A percentile compares a stretch with the other conserved stretches of the same genome.
phyloP scores from a whole-genome alignment of 2,888 invertebrate genomes.

The Dolichomitus sp. region DNA sequence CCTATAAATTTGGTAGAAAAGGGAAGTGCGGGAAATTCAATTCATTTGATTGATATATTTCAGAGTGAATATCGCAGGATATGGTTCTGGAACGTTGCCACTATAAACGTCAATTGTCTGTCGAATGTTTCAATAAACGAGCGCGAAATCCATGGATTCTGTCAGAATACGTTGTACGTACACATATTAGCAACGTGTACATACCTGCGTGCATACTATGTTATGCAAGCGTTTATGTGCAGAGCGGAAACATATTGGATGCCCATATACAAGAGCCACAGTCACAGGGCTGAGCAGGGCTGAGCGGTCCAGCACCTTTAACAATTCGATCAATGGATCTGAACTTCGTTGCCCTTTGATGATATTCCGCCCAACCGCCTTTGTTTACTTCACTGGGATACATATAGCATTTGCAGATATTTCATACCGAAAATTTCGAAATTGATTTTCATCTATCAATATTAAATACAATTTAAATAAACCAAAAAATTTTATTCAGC shows the following conservation, averaged over 20 bases:
- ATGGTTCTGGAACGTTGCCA: slow-evolving; percentile 43
- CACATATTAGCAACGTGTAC: slow-evolving; percentile 28
- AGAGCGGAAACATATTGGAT: slow-evolving; percentile 8
- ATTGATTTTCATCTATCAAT: neutral
- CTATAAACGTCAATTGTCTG: slow-evolving; percentile 70
- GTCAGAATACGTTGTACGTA: slow-evolving; percentile 28
- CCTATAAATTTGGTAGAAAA: neutral
- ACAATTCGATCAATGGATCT: slow-evolving; percentile 61
- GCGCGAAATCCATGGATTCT: slow-evolving; percentile 44
- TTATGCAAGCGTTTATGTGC: slow-evolving; percentile 36
- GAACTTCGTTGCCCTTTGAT: slow-evolving; percentile 51
- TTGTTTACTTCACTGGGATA: slow-evolving; percentile 19
- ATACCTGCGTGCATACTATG: slow-evolving; percentile 1
- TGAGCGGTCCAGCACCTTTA: slow-evolving; percentile 32
- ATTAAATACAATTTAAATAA: neutral
- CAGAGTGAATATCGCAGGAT: slow-evolving; percentile 34
- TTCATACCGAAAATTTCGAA: neutral
- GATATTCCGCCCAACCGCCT: slow-evolving; percentile 55
- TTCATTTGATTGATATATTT: slow-evolving; percentile 61
- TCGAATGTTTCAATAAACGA: slow-evolving; percentile 71
- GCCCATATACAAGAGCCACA: neutral
- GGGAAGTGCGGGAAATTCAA: slow-evolving; percentile 56
- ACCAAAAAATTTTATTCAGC: neutral
- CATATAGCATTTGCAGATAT: neutral
- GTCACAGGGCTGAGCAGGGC: neutral